Evolutionary conservation across 2,797 vertebrate genomes (phyloP), one percentile per base, ranked within the genome.

Genomic region (Zalophus californianus): DNA sequence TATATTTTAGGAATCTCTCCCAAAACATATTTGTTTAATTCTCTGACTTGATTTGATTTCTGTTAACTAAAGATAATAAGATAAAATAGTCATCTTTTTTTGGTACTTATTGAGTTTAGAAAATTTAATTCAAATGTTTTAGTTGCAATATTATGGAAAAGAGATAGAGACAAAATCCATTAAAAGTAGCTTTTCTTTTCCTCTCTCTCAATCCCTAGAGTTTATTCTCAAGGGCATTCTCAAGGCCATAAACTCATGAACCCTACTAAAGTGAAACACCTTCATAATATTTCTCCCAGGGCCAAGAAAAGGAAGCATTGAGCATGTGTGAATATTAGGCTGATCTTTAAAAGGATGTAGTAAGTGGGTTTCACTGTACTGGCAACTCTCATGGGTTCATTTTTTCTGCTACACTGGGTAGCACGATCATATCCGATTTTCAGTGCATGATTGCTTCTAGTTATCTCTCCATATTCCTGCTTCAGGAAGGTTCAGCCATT

Each of bases 401-500:
- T 98, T 98, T 98, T 96, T 96, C 97, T 97, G 97, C 97, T 97
- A 90, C 98, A 97, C 98, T 96, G 90, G 56, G 77, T 97, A 98
- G 85, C 98, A 97, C 92, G 35, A 73, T 96, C 93, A 89, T 97
- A 98, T 98, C 97, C 86, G 98, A 98, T 98, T 98, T 98, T 97
- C 94, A 98, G 95, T 77, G 98, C 98, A 90, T 96, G 97, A 95
- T 93, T 97, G 94, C 79, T 94, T 54, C 72, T 94, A 70, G 96
- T 96, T 73, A 75, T 93, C 85, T 91, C 60, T 54, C 96, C 83
- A 75, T 83, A 91, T 94, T 80, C 86, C 60, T 95, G 64, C 89
- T 97, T 97, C 95, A 5, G 56, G 87, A 98, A 98, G 97, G 48
- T 84, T 89, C 96, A 2, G 88, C 90, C 90, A 4, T 92, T 94